Conservation (phyloP, 2,797 vertebrate genomes). For the Poeciliopsis gracilis region DNA sequence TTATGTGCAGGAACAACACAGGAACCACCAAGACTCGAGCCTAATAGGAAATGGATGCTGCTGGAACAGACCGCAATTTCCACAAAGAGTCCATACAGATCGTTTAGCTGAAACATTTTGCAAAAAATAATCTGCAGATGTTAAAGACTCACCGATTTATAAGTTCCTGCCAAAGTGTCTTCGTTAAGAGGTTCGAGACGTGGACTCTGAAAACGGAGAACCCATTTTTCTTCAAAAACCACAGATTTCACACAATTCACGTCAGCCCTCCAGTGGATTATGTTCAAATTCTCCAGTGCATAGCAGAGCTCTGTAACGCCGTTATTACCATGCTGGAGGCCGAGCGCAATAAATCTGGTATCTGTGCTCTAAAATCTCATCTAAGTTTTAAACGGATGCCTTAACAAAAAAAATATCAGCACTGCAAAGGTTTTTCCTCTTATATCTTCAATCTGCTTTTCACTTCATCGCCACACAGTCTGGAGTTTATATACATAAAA, state of each 20-base stretch:
- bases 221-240: constrained; percentile 48
- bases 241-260: constrained; percentile 11
- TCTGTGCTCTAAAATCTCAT: constrained; percentile 18
- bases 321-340: constrained; percentile 13
- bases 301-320: constrained; percentile 22
- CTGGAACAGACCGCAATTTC: background rate
- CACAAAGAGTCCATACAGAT: background rate
- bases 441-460: background rate
- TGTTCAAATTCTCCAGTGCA: constrained; percentile 19
- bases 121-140: background rate
- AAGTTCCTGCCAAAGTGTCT: constrained; percentile 81
- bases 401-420: background rate
- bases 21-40: background rate
- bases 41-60: background rate
- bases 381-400: background rate
- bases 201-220: constrained; percentile 80
- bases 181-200: constrained; percentile 89
- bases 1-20: background rate
- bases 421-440: background rate
- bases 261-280: constrained; percentile 12
- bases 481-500: background rate
- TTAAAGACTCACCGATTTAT: constrained; percentile 82
- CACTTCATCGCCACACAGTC: background rate
- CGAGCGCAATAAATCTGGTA: constrained; percentile 2
- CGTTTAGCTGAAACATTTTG: background rate